A percentile compares a stretch with the other conserved stretches of the same genome.
Conservation (phyloP, 2,797 vertebrate species). For the Aselliscus stoliczkanus region DNA sequence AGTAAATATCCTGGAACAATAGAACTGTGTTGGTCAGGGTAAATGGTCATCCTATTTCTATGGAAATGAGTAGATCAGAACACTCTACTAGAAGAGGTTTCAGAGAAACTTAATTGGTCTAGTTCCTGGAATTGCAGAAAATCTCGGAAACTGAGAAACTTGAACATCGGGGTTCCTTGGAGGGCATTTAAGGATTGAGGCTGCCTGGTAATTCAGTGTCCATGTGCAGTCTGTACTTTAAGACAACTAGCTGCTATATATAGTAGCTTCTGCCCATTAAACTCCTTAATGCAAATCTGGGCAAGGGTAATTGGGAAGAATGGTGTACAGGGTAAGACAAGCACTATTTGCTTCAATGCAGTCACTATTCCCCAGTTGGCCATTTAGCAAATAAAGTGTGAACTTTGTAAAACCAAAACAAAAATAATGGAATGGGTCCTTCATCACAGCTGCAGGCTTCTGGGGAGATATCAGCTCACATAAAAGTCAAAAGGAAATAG, state of each 20-base stretch:
- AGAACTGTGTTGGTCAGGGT: neutral
- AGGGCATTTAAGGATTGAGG: neutral
- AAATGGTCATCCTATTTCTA: neutral
- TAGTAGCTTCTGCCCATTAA: constrained; percentile 58
- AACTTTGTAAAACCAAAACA: constrained; percentile 29
- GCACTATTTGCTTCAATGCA: constrained; percentile 27
- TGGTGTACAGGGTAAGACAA: constrained; percentile 8
- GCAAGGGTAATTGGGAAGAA: constrained; percentile 36
- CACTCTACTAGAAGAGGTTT: neutral
- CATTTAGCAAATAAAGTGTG: constrained; percentile 49
- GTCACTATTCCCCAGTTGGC: neutral
- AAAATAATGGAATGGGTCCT: neutral
- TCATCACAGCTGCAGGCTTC: neutral
- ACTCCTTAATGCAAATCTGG: constrained; percentile 48
- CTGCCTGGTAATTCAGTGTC: neutral
- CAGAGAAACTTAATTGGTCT: neutral
- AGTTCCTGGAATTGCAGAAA: neutral
- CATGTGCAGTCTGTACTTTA: neutral
- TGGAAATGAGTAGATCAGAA: neutral
- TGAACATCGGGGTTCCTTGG: neutral
- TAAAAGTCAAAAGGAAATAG: neutral
- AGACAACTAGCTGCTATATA: constrained; percentile 11
- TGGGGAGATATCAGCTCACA: neutral
- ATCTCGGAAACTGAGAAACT: neutral
- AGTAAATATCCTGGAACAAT: neutral